Base-by-base conservation (phyloP, 2,113 vertebrate genomes). In the Hassar affinis region DNA sequence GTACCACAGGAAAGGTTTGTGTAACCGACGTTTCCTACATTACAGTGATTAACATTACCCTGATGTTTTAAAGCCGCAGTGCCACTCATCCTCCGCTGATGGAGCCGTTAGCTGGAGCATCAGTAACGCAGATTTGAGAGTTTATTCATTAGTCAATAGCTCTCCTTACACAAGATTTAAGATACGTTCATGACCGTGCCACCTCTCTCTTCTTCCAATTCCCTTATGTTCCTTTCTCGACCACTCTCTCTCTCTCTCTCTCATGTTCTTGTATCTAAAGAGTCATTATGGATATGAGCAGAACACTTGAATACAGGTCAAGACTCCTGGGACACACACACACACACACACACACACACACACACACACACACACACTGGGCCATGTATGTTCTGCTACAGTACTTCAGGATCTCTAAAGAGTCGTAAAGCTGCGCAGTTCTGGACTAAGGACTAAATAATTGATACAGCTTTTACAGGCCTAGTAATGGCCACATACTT, bases 401-500 rank as follows among this genome's bases (percentile, higher is more conserved):
- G 85, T 81, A 56, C 45, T 82, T 84, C 72, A 66, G 57, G 51
- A 57, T 59, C 83, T 84, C 82, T 81, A 83, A 59, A 83, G 72
- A 22, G 47, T 77, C 72, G 33, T 79, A 62, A 79, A 85, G 54
- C 84, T 4, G 54, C 61, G 42, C 71, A 35, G 78, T 49, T 81
- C 75, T 42, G 82, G 61, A 86, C 75, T 80, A 15, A 80, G 71
- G 57, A 27, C 56, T 88, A 83, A 87, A 88, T 88, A 84, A 88
- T 88, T 88, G 84, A 88, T 87, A 88, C 79, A 38, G 81, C 87
- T 87, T 88, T 88, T 88, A 87, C 84, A 88, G 81, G 75, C 81
- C 57, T 69, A 80, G 76, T 81, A 86, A 86, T 83, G 80, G 86
- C 78, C 74, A 79, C 66, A 75, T 7, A 7, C 47, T 88, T 88